Evolutionary conservation across 1,140 invertebrate genomes (phyloP).

Genomic region (Rhopalosiphum padi): DNA sequence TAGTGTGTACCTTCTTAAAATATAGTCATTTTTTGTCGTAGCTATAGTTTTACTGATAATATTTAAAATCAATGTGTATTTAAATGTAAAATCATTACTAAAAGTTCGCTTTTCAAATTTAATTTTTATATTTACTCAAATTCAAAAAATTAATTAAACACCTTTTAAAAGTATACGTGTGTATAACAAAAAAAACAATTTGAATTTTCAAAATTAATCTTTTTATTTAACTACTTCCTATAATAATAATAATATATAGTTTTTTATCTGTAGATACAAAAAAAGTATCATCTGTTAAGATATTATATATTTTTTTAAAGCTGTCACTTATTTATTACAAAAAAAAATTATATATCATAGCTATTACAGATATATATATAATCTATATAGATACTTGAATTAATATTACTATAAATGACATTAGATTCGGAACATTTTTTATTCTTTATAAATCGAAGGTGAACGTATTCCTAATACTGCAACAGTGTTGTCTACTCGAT

Average conservation of each 20-base stretch:
- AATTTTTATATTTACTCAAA: background rate
- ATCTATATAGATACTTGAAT: background rate
- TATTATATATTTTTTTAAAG: background rate
- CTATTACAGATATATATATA: background rate
- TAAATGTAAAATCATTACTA: background rate
- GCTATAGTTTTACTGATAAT: background rate
- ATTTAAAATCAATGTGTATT: background rate
- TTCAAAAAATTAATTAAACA: background rate
- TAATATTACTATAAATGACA: background rate
- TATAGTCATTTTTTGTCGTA: background rate
- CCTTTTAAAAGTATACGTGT: background rate
- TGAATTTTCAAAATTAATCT: background rate
- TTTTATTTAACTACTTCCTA: background rate
- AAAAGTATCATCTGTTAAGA: background rate
- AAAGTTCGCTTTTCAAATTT: background rate
- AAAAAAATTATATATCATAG: background rate
- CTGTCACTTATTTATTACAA: background rate
- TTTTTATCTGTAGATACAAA: background rate
- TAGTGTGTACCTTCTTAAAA: background rate
- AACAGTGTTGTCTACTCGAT: background rate
- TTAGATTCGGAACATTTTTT: conserved; percentile 33
- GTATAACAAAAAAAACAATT: background rate
- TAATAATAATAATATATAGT: background rate
- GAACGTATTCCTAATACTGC: background rate
- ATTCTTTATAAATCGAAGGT: background rate